These are phyloP conservation scores for Australoheros scitulus DNA, from an alignment of 2,113 vertebrate genomes.

Conservation along the genomic window DNA sequence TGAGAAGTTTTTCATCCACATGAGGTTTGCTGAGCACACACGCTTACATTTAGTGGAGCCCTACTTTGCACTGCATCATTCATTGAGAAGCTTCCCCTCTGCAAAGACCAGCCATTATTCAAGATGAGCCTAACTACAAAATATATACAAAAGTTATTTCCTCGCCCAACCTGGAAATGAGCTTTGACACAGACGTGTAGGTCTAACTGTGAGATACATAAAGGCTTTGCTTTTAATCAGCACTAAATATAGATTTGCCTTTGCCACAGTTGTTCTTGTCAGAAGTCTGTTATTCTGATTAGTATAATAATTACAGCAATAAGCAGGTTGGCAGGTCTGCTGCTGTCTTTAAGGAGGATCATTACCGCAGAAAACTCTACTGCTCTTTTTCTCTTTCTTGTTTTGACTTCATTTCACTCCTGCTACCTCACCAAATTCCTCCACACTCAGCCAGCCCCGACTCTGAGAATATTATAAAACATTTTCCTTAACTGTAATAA, in stretches of 20 bases:
- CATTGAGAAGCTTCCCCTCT: background rate
- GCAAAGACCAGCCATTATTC: background rate
- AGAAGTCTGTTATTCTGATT: background rate
- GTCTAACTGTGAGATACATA: background rate
- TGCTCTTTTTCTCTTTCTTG: conserved; percentile 11
- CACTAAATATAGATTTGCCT: background rate
- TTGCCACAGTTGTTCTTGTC: background rate
- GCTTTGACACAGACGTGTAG: background rate
- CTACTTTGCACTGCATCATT: background rate
- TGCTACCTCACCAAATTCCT: conserved; percentile 65
- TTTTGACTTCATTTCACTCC: conserved; percentile 45
- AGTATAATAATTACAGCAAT: conserved; percentile 7
- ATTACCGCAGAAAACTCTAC: background rate
- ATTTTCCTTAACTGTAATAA: conserved; percentile 45
- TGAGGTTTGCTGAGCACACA: background rate
- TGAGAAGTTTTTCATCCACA: background rate
- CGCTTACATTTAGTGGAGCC: background rate
- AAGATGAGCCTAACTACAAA: background rate
- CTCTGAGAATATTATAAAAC: conserved; percentile 74
- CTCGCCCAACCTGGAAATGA: background rate
- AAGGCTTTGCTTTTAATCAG: background rate
- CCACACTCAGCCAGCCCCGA: conserved; percentile 24
- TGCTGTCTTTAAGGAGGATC: conserved; percentile 17
- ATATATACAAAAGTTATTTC: background rate
- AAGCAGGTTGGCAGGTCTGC: background rate